Percentiles rank a stretch among this genome's conserved stretches.
Evolutionary conservation across 2,113 vertebrate genomes (phyloP).

Genomic region (Cinclus mexicanus): DNA sequence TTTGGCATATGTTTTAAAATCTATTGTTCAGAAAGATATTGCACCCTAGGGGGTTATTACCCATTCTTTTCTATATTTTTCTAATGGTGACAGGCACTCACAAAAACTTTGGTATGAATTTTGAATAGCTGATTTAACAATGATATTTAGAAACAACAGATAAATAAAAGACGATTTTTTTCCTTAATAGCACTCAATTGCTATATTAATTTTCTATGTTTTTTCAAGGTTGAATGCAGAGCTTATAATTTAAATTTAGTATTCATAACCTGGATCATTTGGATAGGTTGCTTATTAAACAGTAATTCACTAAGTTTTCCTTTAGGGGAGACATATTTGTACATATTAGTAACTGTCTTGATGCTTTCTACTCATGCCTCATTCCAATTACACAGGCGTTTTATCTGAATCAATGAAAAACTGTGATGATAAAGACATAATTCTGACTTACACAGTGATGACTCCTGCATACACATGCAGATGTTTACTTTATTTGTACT

Average conservation of each 20-base stretch:
- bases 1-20: constrained; percentile 17
- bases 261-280: background rate
- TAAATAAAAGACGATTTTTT: background rate
- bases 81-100: background rate
- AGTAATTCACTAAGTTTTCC: background rate
- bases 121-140: background rate
- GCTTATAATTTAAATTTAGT: background rate
- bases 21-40: background rate
- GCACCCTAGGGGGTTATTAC: background rate
- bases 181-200: background rate
- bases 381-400: background rate
- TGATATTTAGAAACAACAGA: background rate
- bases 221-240: background rate
- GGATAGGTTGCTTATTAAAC: background rate
- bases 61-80: background rate
- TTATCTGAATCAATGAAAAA: background rate
- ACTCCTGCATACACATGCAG: background rate
- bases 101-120: background rate
- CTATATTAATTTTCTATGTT: accelerated
- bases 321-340: background rate
- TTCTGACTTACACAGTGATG: background rate
- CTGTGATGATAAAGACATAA: background rate
- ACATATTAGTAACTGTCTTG: background rate
- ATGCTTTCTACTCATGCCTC: background rate
- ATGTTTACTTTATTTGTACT: background rate